These are phyloP conservation scores for Solea senegalensis DNA, from an alignment of 2,113 vertebrate genomes.

Conservation along the genomic window DNA sequence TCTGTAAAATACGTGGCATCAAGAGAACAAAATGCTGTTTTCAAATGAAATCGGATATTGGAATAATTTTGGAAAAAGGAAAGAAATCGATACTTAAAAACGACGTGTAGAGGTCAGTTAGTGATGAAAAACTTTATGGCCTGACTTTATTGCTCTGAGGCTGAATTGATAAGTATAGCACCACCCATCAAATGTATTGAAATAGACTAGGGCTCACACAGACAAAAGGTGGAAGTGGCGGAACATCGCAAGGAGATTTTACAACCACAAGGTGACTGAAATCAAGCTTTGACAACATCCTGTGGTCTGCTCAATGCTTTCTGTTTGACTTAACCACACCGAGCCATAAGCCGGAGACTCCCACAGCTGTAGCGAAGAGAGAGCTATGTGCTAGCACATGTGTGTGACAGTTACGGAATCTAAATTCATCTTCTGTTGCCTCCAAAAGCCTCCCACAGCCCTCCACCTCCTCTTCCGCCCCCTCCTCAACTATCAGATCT, in stretches of 20 bases:
- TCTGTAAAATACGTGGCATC: too few relatives aligned
- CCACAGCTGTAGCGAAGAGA: slow-evolving; percentile 46
- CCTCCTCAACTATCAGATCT: slow-evolving; percentile 76
- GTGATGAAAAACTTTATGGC: background rate
- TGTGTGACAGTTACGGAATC: slow-evolving; percentile 67
- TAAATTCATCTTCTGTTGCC: slow-evolving; percentile 67
- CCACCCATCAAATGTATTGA: background rate
- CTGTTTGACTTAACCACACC: slow-evolving; percentile 54
- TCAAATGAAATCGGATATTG: too few relatives aligned
- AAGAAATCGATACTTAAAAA: too few relatives aligned
- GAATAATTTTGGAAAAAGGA: too few relatives aligned
- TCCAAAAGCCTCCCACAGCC: slow-evolving; percentile 51
- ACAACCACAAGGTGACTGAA: slow-evolving; percentile 33
- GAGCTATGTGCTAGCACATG: slow-evolving; percentile 40
- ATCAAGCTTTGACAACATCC: slow-evolving; percentile 36
- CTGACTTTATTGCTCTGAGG: background rate
- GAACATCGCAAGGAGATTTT: background rate
- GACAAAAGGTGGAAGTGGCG: slow-evolving; percentile 4
- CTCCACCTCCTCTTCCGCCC: slow-evolving; percentile 47
- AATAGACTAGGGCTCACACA: background rate
- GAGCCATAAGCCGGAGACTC: slow-evolving; percentile 37
- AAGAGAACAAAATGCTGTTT: too few relatives aligned
- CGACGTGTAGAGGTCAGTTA: too few relatives aligned
- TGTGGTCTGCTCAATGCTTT: slow-evolving; percentile 72
- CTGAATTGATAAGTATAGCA: background rate